A percentile compares a stretch with the other conserved stretches of the same genome.
Conservation (phyloP, 2,797 vertebrate species). For the Poecilia wingei region DNA sequence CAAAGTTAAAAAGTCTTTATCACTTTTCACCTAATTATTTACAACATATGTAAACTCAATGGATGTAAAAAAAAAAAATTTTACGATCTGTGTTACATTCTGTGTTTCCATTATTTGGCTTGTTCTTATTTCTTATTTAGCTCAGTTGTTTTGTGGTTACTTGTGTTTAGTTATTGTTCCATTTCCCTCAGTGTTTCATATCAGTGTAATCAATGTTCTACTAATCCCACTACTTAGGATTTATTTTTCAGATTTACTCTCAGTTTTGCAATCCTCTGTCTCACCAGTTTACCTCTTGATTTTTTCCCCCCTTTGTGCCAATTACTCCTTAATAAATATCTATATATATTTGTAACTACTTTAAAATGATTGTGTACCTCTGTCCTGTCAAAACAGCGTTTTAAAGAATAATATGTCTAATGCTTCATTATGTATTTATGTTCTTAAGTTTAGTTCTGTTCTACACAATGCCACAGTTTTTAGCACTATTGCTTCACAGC, state of each 20-base stretch:
- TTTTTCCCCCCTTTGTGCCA: neutral
- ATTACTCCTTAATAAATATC: neutral
- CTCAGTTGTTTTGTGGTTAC: neutral
- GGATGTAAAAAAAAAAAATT: neutral
- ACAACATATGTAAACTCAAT: neutral
- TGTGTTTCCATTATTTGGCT: neutral
- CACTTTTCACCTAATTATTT: neutral
- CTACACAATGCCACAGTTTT: neutral
- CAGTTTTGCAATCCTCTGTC: neutral
- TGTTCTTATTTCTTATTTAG: neutral
- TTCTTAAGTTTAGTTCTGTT: neutral
- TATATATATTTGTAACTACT: neutral
- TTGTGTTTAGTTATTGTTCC: neutral
- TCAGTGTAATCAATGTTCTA: neutral
- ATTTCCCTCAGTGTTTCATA: neutral
- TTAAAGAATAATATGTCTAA: neutral
- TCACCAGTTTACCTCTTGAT: neutral
- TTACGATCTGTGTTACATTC: neutral
- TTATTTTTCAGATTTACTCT: neutral
- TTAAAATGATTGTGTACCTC: neutral
- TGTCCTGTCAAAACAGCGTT: no score
- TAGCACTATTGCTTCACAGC: neutral
- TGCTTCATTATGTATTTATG: neutral
- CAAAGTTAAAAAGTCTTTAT: neutral
- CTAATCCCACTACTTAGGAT: neutral